Percentiles rank a stretch among this genome's conserved stretches.
Conservation (phyloP, 1,140 invertebrate genomes). For the Scaptomyza hsui region DNA sequence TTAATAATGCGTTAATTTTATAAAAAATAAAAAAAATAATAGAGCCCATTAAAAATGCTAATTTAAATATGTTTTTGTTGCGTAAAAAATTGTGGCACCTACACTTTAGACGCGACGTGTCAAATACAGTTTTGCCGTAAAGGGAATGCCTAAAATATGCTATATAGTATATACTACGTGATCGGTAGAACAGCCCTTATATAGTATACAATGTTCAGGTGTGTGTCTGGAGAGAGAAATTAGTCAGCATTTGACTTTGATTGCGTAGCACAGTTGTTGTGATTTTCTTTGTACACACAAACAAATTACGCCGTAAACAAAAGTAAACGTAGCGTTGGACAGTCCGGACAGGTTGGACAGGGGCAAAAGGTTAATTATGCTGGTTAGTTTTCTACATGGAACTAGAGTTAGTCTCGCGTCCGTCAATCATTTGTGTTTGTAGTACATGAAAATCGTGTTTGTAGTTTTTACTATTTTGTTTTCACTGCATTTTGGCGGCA, state of each 20-base stretch:
- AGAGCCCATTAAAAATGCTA: slow-evolving; percentile 55
- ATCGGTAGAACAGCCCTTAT: slow-evolving; percentile 40
- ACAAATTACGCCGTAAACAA: slow-evolving; percentile 77
- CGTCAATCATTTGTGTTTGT: slow-evolving; percentile 47
- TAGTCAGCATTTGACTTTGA: slow-evolving; percentile 54
- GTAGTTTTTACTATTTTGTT: slow-evolving; percentile 53
- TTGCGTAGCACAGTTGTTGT: slow-evolving; percentile 67
- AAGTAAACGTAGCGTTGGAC: slow-evolving; percentile 21
- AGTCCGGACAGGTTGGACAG: slow-evolving; percentile 8
- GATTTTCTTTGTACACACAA: slow-evolving; percentile 72
- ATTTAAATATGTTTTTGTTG: slow-evolving; percentile 31
- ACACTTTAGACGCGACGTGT: slow-evolving; percentile 53
- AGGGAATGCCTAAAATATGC: slow-evolving; percentile 35
- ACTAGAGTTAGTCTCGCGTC: slow-evolving; percentile 21
- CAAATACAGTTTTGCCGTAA: slow-evolving; percentile 23
- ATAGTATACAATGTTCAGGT: not conserved
- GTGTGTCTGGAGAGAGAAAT: too few species aligned
- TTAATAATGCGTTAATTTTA: slow-evolving; percentile 30
- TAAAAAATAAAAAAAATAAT: slow-evolving; percentile 49
- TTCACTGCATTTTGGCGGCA: slow-evolving; percentile 74
- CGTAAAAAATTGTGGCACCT: slow-evolving; percentile 27
- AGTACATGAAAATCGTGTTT: slow-evolving; percentile 76
- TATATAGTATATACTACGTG: slow-evolving; percentile 47
- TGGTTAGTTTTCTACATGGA: slow-evolving; percentile 43
- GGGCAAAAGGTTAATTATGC: slow-evolving; percentile 77